A percentile compares a stretch with the other conserved stretches of the same genome.
Conservation (phyloP, 1,140 invertebrate genomes). For the Zophobas atratus region DNA sequence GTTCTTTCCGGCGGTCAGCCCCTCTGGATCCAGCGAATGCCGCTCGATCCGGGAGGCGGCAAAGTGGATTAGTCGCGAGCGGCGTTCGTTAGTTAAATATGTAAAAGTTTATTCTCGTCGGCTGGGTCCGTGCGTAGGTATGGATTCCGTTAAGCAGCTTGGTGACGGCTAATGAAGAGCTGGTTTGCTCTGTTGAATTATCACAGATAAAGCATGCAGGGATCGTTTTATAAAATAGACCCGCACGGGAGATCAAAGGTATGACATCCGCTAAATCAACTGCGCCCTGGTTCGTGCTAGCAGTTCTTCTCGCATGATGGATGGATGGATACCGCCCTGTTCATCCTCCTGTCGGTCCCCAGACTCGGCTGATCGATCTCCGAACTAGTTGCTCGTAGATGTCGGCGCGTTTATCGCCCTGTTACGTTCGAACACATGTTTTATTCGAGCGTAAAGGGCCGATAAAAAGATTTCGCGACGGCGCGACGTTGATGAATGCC, state of each 20-base stretch:
- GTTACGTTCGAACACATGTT: conserved; percentile 49
- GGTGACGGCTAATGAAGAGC: conserved; percentile 40
- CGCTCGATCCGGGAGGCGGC: neutral
- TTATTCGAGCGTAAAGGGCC: conserved; percentile 47
- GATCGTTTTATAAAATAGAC: conserved; percentile 49
- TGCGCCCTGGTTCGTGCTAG: conserved; percentile 49
- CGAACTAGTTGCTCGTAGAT: conserved; percentile 50
- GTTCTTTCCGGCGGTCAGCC: too few species aligned
- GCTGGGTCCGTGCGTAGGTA: neutral
- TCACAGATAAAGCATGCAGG: conserved; percentile 43
- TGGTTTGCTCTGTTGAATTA: conserved; percentile 40
- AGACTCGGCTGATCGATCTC: conserved; percentile 48
- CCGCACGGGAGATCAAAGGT: conserved; percentile 53
- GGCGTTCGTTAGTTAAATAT: conserved; percentile 32
- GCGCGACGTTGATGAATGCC: conserved; percentile 44
- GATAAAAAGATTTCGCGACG: conserved; percentile 44
- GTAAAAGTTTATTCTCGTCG: conserved; percentile 37
- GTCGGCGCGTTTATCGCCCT: conserved; percentile 46
- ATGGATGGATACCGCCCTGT: conserved; percentile 44
- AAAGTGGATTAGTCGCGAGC: conserved; percentile 15
- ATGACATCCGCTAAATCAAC: conserved; percentile 57
- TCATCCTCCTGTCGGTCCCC: conserved; percentile 45
- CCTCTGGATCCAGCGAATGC: too few species aligned
- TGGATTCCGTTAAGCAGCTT: conserved; percentile 37
- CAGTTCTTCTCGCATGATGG: conserved; percentile 44